Evolutionary conservation across 2,113 vertebrate species (phyloP).

Genomic region (Hassar affinis): DNA sequence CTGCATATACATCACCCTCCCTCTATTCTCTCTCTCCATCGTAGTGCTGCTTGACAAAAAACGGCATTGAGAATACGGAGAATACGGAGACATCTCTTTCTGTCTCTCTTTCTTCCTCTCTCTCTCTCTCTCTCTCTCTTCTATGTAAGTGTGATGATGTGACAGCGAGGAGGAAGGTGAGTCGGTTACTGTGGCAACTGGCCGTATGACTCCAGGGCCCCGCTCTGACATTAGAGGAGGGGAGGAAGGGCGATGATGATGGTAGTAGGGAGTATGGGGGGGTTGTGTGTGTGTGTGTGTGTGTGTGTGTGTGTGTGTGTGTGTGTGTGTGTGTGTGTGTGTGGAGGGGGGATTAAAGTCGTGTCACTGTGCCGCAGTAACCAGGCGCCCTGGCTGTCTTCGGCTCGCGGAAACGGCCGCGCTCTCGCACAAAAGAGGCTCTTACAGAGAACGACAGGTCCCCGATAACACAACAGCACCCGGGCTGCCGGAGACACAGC

Average conservation of each 20-base stretch:
- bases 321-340: too few species aligned
- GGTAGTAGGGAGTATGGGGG: too few species aligned
- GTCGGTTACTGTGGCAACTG: conserved; percentile 74
- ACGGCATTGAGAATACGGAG: too few species aligned
- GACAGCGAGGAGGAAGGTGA: conserved; percentile 66
- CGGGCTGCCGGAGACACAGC: conserved; percentile 19
- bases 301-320: too few species aligned
- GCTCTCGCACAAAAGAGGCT: conserved; percentile 70
- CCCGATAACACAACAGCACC: conserved; percentile 27
- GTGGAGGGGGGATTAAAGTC: conserved; percentile 67
- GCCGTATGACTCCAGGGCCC: conserved; percentile 70
- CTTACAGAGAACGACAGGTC: conserved; percentile 61
- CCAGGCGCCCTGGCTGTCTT: conserved; percentile 60
- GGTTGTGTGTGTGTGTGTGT: too few species aligned
- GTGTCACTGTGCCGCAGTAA: conserved; percentile 66
- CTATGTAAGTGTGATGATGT: conserved; percentile 69
- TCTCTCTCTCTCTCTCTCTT: conserved; percentile 4
- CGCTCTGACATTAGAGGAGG: conserved; percentile 61
- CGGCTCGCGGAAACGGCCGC: conserved; percentile 60
- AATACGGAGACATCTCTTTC: conserved; percentile 54
- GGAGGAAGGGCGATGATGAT: conserved; percentile 42
- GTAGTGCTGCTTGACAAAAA: too few species aligned
- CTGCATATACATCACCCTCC: not conserved
- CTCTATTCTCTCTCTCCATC: conserved; percentile 4
- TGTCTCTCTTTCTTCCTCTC: conserved; percentile 5